phyloP scores from a whole-genome alignment of 2,113 vertebrate species.

The Eublepharis macularius region DNA sequence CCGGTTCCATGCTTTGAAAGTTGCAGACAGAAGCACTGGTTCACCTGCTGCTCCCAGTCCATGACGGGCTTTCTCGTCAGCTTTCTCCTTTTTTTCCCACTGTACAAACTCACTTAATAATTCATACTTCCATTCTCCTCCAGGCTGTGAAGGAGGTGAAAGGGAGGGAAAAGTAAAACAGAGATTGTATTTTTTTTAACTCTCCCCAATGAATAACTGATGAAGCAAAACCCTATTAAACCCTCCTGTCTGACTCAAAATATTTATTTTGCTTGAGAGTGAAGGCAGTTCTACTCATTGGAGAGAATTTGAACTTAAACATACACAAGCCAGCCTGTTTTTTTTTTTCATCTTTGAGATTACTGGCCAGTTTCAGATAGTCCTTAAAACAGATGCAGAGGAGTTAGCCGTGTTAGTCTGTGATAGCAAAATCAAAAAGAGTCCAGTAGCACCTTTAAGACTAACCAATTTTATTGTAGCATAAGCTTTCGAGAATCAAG shows the following conservation, averaged over 20 bases:
- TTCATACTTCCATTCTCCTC: slow-evolving; percentile 8
- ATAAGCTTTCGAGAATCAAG: too few relatives aligned
- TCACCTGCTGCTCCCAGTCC: not conserved
- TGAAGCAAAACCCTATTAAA: not conserved
- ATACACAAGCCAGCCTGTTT: too few relatives aligned
- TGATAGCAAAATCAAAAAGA: too few relatives aligned
- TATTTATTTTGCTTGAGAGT: not conserved
- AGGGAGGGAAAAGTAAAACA: not conserved
- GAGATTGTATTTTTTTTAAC: not conserved
- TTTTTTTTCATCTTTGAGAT: not conserved
- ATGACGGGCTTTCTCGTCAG: not conserved
- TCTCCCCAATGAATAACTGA: slow-evolving; percentile 29
- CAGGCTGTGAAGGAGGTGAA: not conserved
- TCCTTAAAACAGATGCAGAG: too few relatives aligned
- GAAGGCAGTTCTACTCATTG: not conserved
- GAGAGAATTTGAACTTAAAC: not conserved
- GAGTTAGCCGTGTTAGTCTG: too few relatives aligned
- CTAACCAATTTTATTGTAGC: too few relatives aligned
- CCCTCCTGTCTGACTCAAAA: not conserved
- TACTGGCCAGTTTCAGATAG: not conserved
- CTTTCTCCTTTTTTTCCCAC: not conserved
- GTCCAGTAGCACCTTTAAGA: too few relatives aligned
- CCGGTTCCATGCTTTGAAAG: not conserved
- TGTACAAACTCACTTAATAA: slow-evolving; percentile 26
- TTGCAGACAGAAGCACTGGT: not conserved